Conservation (phyloP, 2,113 vertebrate genomes). For the Anolis sagrei region DNA sequence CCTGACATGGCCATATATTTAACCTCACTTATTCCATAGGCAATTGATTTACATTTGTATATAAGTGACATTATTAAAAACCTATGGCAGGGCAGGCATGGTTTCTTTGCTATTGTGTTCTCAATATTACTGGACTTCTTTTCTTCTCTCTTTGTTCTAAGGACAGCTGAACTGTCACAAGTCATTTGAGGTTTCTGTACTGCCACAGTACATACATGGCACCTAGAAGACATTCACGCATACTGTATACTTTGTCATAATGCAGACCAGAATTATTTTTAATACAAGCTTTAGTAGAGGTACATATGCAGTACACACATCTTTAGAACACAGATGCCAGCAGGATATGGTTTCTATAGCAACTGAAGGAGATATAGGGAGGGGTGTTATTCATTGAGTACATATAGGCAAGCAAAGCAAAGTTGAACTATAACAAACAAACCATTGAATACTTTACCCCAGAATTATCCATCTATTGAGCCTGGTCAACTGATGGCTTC, state of each 20-base stretch:
- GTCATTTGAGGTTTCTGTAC: neutral
- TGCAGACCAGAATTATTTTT: neutral
- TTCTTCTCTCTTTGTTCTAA: neutral
- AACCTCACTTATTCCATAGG: neutral
- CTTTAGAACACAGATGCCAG: slow-evolving; percentile 46
- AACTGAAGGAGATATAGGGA: slow-evolving; percentile 58
- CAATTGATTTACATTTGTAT: neutral
- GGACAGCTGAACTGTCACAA: neutral
- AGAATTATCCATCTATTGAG: neutral
- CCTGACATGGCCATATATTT: neutral
- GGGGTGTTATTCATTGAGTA: slow-evolving; percentile 14
- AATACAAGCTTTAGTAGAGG: slow-evolving; percentile 14
- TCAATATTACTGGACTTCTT: neutral
- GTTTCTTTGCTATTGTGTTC: neutral
- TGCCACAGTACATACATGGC: neutral
- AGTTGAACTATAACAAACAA: neutral
- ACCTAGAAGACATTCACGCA: neutral
- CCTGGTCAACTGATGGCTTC: neutral
- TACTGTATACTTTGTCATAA: neutral
- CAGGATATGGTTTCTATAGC: slow-evolving; percentile 71
- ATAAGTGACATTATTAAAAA: neutral
- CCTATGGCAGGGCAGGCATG: neutral
- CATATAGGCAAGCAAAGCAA: slow-evolving; percentile 1
- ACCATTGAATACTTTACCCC: neutral
- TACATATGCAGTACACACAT: slow-evolving; percentile 27